These are phyloP conservation scores for Philaenus spumarius DNA, from an alignment of 1,140 invertebrate genomes.

Conservation along the genomic window DNA sequence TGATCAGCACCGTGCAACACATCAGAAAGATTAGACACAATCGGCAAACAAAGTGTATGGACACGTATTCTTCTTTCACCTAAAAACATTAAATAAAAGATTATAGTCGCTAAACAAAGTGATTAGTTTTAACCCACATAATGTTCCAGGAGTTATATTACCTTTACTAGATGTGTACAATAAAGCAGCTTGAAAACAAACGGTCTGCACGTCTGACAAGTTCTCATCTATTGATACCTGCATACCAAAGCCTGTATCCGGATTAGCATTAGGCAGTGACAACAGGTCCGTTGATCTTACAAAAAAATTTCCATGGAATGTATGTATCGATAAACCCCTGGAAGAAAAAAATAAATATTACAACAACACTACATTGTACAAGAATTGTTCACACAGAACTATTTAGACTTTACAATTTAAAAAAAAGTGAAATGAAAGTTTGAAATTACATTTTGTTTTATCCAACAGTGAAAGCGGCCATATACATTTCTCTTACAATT, in stretches of 20 bases:
- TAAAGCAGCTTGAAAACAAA: constrained; percentile 96
- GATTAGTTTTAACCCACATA: too few relatives aligned
- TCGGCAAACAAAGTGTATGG: constrained; percentile 92
- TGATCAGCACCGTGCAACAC: constrained; percentile 91
- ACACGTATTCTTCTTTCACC: constrained; percentile 95
- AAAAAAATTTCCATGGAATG: constrained; percentile 99
- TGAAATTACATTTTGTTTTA: too few relatives aligned
- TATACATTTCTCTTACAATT: too few relatives aligned
- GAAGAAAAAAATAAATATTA: constrained; percentile 22
- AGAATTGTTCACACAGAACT: too few relatives aligned
- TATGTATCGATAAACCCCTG: constrained; percentile 87
- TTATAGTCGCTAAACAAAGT: too few relatives aligned
- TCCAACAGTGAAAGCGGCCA: too few relatives aligned
- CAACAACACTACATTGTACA: too few relatives aligned
- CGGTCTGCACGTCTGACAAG: constrained; percentile 75
- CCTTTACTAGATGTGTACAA: constrained; percentile 98
- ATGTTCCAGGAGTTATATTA: constrained; percentile 33
- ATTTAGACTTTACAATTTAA: too few relatives aligned
- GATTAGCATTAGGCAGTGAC: constrained; percentile 95
- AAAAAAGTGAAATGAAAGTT: too few relatives aligned
- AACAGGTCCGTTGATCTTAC: constrained; percentile 95
- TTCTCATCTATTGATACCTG: constrained; percentile 93
- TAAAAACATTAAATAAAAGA: constrained; percentile 40
- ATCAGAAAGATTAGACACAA: constrained; percentile 75
- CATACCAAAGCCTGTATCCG: constrained; percentile 97